Percentiles rank a stretch among this genome's conserved stretches.
phyloP scores from a whole-genome alignment of 2,113 vertebrate species.

The Rhabdornis inornatus region DNA sequence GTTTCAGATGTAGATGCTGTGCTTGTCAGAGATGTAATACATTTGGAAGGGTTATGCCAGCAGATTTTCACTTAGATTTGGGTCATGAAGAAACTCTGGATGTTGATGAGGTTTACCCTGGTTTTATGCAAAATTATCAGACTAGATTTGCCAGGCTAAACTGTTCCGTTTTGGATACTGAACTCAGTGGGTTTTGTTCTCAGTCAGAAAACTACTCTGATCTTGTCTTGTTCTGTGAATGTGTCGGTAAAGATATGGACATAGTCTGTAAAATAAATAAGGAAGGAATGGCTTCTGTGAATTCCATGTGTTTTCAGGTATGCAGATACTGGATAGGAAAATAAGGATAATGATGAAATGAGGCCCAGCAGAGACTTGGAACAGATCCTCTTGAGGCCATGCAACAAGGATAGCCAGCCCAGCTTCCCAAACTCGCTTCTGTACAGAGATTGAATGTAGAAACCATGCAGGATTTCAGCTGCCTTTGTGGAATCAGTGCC shows the following conservation, averaged over 20 bases:
- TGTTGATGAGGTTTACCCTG: background rate
- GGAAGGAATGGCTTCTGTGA: background rate
- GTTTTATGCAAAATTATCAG: background rate
- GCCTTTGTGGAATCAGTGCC: background rate
- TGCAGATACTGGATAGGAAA: background rate
- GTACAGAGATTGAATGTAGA: background rate
- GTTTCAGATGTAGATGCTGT: background rate
- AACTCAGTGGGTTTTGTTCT: background rate
- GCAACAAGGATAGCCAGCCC: background rate
- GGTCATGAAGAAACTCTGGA: background rate
- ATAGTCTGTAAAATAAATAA: background rate
- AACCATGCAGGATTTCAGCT: background rate
- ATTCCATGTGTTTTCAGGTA: background rate
- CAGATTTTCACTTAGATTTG: background rate
- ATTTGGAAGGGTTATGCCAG: background rate
- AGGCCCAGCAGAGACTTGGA: background rate
- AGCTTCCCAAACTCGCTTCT: background rate
- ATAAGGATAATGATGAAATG: background rate
- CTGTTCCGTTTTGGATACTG: background rate
- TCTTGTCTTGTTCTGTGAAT: background rate
- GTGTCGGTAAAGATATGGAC: background rate
- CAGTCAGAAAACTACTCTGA: background rate
- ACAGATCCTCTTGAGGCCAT: background rate
- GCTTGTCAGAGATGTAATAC: background rate
- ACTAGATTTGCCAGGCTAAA: background rate